Base-by-base conservation (phyloP, 1,140 invertebrate species). In the Aphaenogaster ashmeadi region DNA sequence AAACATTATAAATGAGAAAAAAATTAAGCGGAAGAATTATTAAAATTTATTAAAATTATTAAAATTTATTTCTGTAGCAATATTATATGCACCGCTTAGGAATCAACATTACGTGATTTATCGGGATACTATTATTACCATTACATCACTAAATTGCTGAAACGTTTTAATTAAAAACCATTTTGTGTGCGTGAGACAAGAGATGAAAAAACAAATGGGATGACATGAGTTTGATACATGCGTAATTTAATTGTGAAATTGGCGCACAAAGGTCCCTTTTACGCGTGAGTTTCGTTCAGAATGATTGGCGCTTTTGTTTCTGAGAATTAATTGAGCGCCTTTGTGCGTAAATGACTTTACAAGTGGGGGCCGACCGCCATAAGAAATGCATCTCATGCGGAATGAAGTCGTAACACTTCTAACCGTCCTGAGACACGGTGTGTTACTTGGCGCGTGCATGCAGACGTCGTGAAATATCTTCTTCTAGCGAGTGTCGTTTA, bases 401-500 rank as follows among this genome's bases (percentile, higher is more conserved):
- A 75, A 84, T 84, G 33, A 84, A 84, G 80, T 21, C 69, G 80
- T 84, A 84, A 74, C 69, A 21, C 41, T 50, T 47, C 69, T 50
- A 58, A 74, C 69, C 44, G 44, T 74, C 69, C 56, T 44, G 80
- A 60, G 54, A 50, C 54, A 47, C 54, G 38, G 52, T 75, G n/a
- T 50, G 54, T 74, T 84, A 60, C 41, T 58, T 38, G 80, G 80
- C 67, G 67, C 67, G 80, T 60, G 44, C 60, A 56, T 71, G 67
- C 67, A 58, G 52, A 80, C 85, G 52, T 71, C 77, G 41, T 56
- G 80, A 87, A 84, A 83, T 87, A 84, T 87, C 88, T 50, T 85
- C 80, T 71, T 88, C 62, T 88, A 71, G 87, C 74, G 38, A 66
- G 69, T 75, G 66, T 88, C 78, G 78, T 89, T 88, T 78, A 69